These are phyloP conservation scores for Himantopus leucocephalus DNA, from an alignment of 2,113 vertebrate genomes.

Conservation along the genomic window DNA sequence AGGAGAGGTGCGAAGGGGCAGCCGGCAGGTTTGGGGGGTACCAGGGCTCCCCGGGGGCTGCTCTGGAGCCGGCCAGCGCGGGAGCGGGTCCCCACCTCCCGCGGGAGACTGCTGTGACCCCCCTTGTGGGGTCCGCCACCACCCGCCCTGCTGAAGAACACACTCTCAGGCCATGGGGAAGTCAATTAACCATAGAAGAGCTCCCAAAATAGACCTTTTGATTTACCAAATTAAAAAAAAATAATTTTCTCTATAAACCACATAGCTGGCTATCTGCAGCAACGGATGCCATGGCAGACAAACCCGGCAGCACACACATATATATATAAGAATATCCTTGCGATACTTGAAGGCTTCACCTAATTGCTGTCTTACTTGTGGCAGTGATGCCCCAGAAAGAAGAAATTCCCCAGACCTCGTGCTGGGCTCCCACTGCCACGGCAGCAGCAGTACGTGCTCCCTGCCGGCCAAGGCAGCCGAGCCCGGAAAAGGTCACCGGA, in stretches of 20 bases:
- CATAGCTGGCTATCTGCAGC: background rate
- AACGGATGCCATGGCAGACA: background rate
- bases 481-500: background rate
- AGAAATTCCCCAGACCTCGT: background rate
- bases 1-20: too few species aligned
- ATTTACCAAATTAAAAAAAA: background rate
- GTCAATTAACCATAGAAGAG: background rate
- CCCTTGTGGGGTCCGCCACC: too few species aligned
- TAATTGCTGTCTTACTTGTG: background rate
- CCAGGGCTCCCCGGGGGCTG: too few species aligned
- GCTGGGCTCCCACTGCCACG: background rate
- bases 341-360: background rate
- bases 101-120: too few species aligned
- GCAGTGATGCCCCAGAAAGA: background rate
- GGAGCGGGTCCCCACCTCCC: background rate
- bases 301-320: background rate
- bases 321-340: too few species aligned
- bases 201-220: background rate
- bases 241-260: background rate
- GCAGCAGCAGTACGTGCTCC: background rate
- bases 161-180: rapidly evolving
- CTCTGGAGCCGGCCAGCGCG: rapidly evolving
- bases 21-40: too few species aligned
- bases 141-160: background rate
- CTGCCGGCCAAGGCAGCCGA: background rate